These are phyloP conservation scores for Carcina quercana DNA, from an alignment of 2,888 invertebrate species.

Conservation along the genomic window DNA sequence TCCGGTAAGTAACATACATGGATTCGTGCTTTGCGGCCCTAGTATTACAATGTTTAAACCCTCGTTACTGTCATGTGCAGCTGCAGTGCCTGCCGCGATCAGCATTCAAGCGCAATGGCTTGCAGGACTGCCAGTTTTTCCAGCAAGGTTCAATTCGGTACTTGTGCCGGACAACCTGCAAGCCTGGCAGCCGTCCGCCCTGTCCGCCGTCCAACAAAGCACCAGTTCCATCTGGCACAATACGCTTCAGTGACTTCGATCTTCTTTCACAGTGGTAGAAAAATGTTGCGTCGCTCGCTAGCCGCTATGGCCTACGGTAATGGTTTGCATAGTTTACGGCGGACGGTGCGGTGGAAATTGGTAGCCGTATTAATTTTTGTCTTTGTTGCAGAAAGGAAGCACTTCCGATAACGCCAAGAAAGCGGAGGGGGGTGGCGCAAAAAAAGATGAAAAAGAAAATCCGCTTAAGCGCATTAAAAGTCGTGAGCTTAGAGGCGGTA, in stretches of 20 bases:
- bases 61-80: conserved; percentile 32
- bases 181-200: conserved; percentile 42
- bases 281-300: conserved; percentile 26
- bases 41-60: not conserved
- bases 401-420: conserved; percentile 30
- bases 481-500: conserved; percentile 70
- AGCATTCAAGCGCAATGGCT: conserved; percentile 69
- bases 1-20: conserved; percentile 41
- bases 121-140: conserved; percentile 68
- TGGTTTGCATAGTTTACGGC: conserved; percentile 39
- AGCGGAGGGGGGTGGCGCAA: conserved; percentile 44
- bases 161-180: conserved; percentile 54
- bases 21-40: not conserved
- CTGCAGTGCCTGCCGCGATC: conserved; percentile 67
- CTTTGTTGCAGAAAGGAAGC: conserved; percentile 42
- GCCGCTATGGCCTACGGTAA: conserved; percentile 43
- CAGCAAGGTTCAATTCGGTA: conserved; percentile 68
- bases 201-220: conserved; percentile 67
- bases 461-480: conserved; percentile 62
- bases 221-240: too few relatives aligned
- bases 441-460: conserved; percentile 60
- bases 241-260: conserved; percentile 68
- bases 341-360: conserved; percentile 29
- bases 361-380: not conserved
- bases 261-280: conserved; percentile 61